phyloP scores from a whole-genome alignment of 2,888 invertebrate genomes.

The Syritta pipiens region DNA sequence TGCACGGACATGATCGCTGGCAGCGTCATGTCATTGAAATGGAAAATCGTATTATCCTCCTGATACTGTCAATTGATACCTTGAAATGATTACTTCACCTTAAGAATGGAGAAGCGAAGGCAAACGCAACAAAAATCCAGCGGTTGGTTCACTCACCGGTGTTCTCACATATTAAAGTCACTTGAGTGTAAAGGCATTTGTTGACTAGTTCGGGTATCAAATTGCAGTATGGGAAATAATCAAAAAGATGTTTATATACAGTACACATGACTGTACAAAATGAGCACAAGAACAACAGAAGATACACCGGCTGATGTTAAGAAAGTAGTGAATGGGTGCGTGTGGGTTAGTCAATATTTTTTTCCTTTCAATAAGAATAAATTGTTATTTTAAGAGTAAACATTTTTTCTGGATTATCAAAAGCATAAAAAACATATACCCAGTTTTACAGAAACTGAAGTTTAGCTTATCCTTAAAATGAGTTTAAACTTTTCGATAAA shows the following conservation, averaged over 20 bases:
- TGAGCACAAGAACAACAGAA: too few species aligned
- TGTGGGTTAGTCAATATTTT: too few species aligned
- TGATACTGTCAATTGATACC: constrained; percentile 67
- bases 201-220: constrained; percentile 63
- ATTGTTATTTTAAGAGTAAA: too few species aligned
- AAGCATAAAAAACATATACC: too few species aligned
- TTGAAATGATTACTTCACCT: constrained; percentile 57
- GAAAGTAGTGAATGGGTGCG: too few species aligned
- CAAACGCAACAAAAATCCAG: constrained; percentile 63
- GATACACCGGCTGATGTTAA: too few species aligned
- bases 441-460: too few species aligned
- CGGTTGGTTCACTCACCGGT: constrained; percentile 67
- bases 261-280: too few species aligned
- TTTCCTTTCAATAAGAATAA: too few species aligned
- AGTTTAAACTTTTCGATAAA: too few species aligned
- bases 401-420: too few species aligned
- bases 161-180: constrained; percentile 68
- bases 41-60: constrained; percentile 71
- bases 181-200: constrained; percentile 70
- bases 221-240: constrained; percentile 62
- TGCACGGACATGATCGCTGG: constrained; percentile 26
- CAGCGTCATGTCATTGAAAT: constrained; percentile 58
- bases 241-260: constrained; percentile 32
- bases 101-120: constrained; percentile 44
- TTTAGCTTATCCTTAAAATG: too few species aligned